A percentile compares a stretch with the other conserved stretches of the same genome.
These are phyloP conservation scores for Nerophis ophidion DNA, from an alignment of 2,113 vertebrate genomes.

Conservation along the genomic window DNA sequence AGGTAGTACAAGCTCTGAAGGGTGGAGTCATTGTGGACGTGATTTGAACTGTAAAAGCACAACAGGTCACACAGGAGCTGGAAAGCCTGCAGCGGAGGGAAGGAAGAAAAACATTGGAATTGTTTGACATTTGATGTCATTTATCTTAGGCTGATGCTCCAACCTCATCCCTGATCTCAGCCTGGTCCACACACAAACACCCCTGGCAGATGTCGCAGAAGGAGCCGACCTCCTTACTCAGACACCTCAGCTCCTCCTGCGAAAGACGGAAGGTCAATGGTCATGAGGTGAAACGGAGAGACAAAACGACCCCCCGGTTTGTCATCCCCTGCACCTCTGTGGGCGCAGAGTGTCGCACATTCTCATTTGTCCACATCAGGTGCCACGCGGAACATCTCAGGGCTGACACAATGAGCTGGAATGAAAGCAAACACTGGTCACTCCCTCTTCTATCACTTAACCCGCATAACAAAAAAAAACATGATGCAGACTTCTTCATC, in stretches of 20 bases:
- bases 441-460: not conserved
- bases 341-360: slow-evolving; percentile 41
- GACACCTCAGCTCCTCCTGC: slow-evolving; percentile 66
- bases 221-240: slow-evolving; percentile 60
- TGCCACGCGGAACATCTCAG: slow-evolving; percentile 75
- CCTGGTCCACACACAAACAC: slow-evolving; percentile 71
- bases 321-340: slow-evolving; percentile 60
- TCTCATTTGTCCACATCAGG: slow-evolving; percentile 77
- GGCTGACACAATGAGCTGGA: slow-evolving; percentile 76
- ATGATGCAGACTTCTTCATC: slow-evolving; percentile 70
- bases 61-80: slow-evolving; percentile 81
- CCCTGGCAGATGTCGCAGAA: slow-evolving; percentile 76
- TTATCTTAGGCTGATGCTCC: not conserved
- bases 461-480: not conserved
- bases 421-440: not conserved
- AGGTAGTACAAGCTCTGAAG: slow-evolving; percentile 58
- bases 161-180: slow-evolving; percentile 77
- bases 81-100: slow-evolving; percentile 74
- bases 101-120: not conserved
- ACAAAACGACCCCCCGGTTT: not conserved
- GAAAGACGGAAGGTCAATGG: not conserved
- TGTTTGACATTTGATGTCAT: not conserved
- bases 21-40: slow-evolving; percentile 39
- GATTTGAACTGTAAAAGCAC: slow-evolving; percentile 70
- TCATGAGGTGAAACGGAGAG: not conserved